Percentiles rank a stretch among this genome's conserved stretches.
phyloP scores from a whole-genome alignment of 2,797 vertebrate genomes.

The Arctocebus calabarensis region DNA sequence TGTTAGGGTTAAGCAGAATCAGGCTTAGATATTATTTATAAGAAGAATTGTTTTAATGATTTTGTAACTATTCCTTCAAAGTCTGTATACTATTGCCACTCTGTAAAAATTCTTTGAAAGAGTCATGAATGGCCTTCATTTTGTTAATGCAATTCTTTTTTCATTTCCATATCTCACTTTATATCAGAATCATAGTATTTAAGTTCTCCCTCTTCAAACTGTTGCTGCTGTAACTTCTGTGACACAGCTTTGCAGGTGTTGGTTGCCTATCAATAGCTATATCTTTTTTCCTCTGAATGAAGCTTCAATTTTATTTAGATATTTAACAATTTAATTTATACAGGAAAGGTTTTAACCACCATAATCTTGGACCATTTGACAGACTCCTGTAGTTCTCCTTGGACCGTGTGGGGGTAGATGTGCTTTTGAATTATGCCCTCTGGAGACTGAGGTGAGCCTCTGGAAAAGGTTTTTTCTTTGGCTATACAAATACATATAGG shows the following conservation, averaged over 20 bases:
- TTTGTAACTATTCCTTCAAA: not conserved
- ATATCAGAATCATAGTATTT: not conserved
- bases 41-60: not conserved
- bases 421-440: accelerated
- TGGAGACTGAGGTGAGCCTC: not conserved
- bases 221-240: not conserved
- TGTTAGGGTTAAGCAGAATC: not conserved
- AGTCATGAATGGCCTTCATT: not conserved
- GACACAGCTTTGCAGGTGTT: not conserved
- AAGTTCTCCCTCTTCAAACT: not conserved
- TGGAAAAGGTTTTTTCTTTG: not conserved
- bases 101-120: not conserved
- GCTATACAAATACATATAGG: not conserved
- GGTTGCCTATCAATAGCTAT: not conserved
- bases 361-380: not conserved
- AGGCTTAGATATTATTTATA: not conserved
- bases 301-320: not conserved
- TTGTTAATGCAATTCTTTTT: not conserved
- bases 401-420: accelerated
- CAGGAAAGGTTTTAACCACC: not conserved
- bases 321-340: not conserved
- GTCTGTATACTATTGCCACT: not conserved
- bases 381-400: not conserved
- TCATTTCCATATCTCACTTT: not conserved
- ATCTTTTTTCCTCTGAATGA: not conserved